Evolutionary conservation across 2,113 vertebrate genomes (phyloP).

Genomic region (Mormoops blainvillei): DNA sequence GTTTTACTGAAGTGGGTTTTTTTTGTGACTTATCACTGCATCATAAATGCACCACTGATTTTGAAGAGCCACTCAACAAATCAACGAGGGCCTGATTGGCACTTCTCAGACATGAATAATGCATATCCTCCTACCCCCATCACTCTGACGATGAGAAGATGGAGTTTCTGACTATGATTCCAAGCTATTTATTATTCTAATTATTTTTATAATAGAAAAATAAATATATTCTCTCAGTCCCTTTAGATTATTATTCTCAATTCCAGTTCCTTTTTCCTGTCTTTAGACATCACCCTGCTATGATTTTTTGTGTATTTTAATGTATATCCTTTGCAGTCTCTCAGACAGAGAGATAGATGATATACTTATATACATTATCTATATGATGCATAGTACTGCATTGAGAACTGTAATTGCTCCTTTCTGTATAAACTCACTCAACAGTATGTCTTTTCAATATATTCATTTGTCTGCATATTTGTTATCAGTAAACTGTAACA

Average conservation of each 20-base stretch:
- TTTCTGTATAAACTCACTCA: not conserved
- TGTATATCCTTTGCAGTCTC: not conserved
- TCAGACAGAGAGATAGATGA: not conserved
- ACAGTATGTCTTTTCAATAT: not conserved
- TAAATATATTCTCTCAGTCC: not conserved
- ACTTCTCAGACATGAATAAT: not conserved
- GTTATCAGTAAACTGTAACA: not conserved
- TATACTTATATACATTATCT: not conserved
- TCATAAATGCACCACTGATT: not conserved
- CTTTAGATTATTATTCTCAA: not conserved
- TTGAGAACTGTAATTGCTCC: not conserved
- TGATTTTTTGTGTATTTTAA: not conserved
- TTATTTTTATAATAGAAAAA: not conserved
- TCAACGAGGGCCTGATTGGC: not conserved
- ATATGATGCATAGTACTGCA: not conserved
- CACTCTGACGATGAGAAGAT: not conserved
- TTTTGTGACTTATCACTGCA: not conserved
- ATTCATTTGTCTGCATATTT: not conserved
- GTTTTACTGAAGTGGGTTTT: not conserved
- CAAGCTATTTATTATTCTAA: not conserved
- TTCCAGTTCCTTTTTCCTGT: not conserved
- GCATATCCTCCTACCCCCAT: not conserved
- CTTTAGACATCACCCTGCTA: not conserved
- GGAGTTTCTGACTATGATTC: not conserved
- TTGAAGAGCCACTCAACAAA: constrained; percentile 17